Conservation (phyloP, 53 echinoderm and acorn worm species). For the Astropecten irregularis region DNA sequence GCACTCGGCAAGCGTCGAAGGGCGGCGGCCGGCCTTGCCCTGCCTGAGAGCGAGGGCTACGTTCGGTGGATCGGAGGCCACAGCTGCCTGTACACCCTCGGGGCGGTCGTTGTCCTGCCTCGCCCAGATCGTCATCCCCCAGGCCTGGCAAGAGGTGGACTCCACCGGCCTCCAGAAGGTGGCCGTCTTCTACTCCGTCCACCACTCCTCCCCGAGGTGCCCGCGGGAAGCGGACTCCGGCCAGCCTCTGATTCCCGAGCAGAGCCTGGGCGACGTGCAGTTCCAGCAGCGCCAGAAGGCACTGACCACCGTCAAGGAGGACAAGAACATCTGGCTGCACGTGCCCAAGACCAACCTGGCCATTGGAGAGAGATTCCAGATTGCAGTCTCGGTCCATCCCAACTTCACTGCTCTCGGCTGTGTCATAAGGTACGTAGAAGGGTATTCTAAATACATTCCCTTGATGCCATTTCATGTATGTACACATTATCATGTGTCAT, state of each 20-base stretch:
- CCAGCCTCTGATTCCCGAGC: conserved; percentile 26
- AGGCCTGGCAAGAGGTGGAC: conserved; percentile 37
- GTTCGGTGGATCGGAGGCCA: conserved; percentile 18
- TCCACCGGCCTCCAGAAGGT: conserved; percentile 16
- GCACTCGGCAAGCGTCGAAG: not conserved
- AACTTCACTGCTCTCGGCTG: conserved; percentile 58
- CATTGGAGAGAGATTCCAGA: conserved; percentile 59
- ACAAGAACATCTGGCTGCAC: conserved; percentile 64
- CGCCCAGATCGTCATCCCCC: conserved; percentile 44
- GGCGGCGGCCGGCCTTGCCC: conserved; percentile 20
- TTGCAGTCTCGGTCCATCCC: conserved; percentile 59
- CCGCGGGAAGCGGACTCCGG: not conserved
- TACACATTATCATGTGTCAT: too few relatives aligned
- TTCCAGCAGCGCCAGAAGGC: conserved; percentile 43
- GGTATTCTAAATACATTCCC: not conserved
- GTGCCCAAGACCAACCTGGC: conserved; percentile 56
- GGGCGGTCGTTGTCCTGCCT: conserved; percentile 51
- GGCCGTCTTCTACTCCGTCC: conserved; percentile 14
- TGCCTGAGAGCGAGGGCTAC: conserved; percentile 42
- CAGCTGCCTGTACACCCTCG: conserved; percentile 50
- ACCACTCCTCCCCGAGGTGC: not conserved
- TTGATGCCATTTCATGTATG: too few relatives aligned
- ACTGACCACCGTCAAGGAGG: conserved; percentile 55
- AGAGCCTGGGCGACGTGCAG: conserved; percentile 35
- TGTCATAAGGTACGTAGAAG: conserved; percentile 72